phyloP scores from a whole-genome alignment of 2,113 vertebrate genomes.

The Rafetus swinhoei region DNA sequence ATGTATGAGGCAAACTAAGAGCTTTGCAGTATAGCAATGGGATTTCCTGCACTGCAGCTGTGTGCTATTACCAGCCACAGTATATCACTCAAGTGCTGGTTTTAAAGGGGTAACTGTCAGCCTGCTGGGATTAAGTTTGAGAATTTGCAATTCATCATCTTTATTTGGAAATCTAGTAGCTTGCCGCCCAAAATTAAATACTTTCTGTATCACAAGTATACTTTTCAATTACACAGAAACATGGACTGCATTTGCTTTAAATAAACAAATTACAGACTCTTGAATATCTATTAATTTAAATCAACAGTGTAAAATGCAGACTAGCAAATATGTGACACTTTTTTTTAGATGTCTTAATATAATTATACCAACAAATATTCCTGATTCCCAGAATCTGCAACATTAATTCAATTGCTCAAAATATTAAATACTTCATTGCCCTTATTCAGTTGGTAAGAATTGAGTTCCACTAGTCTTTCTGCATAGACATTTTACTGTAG shows the following conservation, averaged over 20 bases:
- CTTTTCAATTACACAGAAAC: conserved; percentile 73
- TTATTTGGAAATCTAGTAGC: conserved; percentile 76
- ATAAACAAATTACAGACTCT: conserved; percentile 69
- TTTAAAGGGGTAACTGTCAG: conserved; percentile 80
- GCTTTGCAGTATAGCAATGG: conserved; percentile 72
- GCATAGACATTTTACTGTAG: neutral
- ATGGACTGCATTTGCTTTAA: conserved; percentile 71
- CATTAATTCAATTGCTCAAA: conserved; percentile 47
- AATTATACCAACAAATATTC: conserved; percentile 62
- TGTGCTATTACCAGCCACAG: conserved; percentile 77
- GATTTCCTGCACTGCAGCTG: conserved; percentile 72
- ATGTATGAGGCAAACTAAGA: conserved; percentile 73
- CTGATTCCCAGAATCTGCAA: conserved; percentile 39
- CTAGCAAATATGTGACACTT: conserved; percentile 57
- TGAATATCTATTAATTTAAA: conserved; percentile 70
- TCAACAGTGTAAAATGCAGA: conserved; percentile 70
- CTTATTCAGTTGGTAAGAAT: neutral
- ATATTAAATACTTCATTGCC: neutral
- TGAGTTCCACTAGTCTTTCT: conserved; percentile 7
- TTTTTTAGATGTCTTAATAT: conserved; percentile 64
- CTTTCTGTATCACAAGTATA: conserved; percentile 72
- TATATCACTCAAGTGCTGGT: conserved; percentile 78
- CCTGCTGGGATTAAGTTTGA: conserved; percentile 77
- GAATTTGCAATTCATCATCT: conserved; percentile 83
- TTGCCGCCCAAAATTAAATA: conserved; percentile 77